phyloP scores from a whole-genome alignment of 2,888 invertebrate genomes.

The Gisinianus flammeolus region DNA sequence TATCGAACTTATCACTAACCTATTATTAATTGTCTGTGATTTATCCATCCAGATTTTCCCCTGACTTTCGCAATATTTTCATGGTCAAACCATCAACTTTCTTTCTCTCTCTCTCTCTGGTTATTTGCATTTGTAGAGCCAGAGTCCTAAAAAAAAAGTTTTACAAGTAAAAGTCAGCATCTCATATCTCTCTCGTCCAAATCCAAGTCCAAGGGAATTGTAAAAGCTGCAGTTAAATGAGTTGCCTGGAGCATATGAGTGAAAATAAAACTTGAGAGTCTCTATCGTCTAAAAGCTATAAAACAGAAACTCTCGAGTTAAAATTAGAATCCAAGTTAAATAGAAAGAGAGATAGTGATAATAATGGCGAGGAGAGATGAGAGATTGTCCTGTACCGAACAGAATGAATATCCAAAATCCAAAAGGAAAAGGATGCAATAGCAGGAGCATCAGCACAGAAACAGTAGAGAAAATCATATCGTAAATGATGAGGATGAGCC shows the following conservation, averaged over 20 bases:
- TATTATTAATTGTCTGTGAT: not conserved
- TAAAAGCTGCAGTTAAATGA: not conserved
- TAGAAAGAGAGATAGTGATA: not conserved
- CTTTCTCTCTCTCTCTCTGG: not conserved
- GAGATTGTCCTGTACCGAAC: too few relatives aligned
- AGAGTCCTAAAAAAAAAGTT: too few relatives aligned
- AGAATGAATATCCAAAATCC: too few relatives aligned
- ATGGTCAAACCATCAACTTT: not conserved
- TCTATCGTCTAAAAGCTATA: too few relatives aligned
- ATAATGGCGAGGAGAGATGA: too few relatives aligned
- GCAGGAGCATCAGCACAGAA: too few relatives aligned
- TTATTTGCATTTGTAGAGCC: too few relatives aligned
- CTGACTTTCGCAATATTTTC: not conserved
- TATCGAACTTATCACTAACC: not conserved
- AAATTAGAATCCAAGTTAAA: not conserved
- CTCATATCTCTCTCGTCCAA: not conserved
- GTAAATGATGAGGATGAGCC: too few relatives aligned
- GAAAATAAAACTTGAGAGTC: not conserved
- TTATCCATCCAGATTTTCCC: not conserved
- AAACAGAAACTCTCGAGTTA: too few relatives aligned
- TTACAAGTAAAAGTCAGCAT: not conserved
- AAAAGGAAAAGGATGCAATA: too few relatives aligned
- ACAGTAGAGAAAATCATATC: too few relatives aligned
- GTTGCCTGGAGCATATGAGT: not conserved
- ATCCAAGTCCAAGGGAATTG: not conserved